phyloP scores from a whole-genome alignment of 2,888 invertebrate species.

The Drosophila mimetica region DNA sequence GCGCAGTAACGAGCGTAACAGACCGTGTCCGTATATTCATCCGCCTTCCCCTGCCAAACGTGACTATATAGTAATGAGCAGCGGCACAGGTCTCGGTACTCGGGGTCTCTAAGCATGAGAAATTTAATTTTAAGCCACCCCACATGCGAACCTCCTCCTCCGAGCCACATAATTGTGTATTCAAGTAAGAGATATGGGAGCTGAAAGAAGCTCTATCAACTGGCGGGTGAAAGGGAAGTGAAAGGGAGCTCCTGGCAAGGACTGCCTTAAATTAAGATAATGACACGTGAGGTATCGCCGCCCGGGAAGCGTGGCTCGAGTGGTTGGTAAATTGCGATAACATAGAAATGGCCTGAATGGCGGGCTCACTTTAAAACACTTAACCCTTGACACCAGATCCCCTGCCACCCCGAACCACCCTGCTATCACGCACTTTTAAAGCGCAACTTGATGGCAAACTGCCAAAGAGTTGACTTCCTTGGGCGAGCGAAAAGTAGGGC shows the following conservation, averaged over 20 bases:
- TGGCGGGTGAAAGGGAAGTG: background rate
- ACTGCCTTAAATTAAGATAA: slow-evolving; percentile 75
- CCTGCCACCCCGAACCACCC: slow-evolving; percentile 16
- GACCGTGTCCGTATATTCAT: slow-evolving; percentile 31
- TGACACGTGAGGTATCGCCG: slow-evolving; percentile 68
- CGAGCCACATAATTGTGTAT: slow-evolving; percentile 70
- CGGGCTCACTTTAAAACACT: slow-evolving; percentile 62
- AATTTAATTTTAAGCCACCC: slow-evolving; percentile 68
- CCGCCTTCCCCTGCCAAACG: slow-evolving; percentile 13
- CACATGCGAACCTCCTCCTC: slow-evolving; percentile 19
- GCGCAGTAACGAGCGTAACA: slow-evolving; percentile 65
- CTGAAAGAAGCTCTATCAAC: slow-evolving; percentile 67
- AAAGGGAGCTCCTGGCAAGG: slow-evolving; percentile 17
- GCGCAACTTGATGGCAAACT: slow-evolving; percentile 70
- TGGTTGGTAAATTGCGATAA: slow-evolving; percentile 75
- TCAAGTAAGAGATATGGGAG: slow-evolving; percentile 75
- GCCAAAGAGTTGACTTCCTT: slow-evolving; percentile 63
- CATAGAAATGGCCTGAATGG: slow-evolving; percentile 55
- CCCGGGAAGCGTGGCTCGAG: slow-evolving; percentile 35
- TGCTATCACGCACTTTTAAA: slow-evolving; percentile 68
- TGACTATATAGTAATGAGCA: slow-evolving; percentile 73
- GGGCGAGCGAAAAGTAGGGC: slow-evolving; percentile 28
- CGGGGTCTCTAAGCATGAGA: slow-evolving; percentile 64
- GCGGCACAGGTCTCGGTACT: slow-evolving; percentile 3
- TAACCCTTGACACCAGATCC: slow-evolving; percentile 42